Conservation (phyloP, 2,113 vertebrate genomes). For the Falcunculus frontatus region DNA sequence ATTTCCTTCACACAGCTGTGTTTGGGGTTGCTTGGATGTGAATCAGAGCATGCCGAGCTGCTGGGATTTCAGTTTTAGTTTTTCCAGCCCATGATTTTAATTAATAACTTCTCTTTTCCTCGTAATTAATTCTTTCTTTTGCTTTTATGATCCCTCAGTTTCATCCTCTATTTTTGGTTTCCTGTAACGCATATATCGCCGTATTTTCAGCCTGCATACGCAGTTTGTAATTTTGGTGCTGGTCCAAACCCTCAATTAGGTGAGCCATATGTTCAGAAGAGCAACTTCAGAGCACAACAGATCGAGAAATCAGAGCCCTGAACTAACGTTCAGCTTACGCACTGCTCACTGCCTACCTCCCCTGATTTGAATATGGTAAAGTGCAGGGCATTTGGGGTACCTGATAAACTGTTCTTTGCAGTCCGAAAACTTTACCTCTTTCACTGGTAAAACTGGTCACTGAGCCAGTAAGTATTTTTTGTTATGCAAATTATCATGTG, state of each 20-base stretch:
- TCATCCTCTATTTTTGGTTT: neutral
- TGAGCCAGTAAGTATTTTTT: neutral
- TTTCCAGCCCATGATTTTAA: neutral
- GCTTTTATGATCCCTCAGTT: neutral
- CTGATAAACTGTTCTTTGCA: neutral
- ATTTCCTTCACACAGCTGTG: neutral
- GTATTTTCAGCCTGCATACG: neutral
- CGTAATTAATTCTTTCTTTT: neutral
- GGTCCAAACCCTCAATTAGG: neutral
- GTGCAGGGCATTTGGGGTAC: neutral
- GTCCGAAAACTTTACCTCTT: neutral
- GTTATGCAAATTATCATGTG: rapidly evolving
- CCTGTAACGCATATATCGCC: neutral
- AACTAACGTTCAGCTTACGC: neutral
- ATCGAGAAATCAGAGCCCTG: neutral
- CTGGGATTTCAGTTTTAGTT: neutral
- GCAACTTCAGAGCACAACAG: neutral
- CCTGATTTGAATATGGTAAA: neutral
- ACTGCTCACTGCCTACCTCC: neutral
- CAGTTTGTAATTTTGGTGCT: neutral
- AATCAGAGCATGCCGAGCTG: neutral
- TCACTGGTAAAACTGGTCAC: neutral
- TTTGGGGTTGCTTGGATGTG: neutral
- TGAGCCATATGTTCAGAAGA: slow-evolving; percentile 1
- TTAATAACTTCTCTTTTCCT: neutral